Conservation (phyloP, 1,140 invertebrate species). For the Brachionus asplanchnoidis region DNA sequence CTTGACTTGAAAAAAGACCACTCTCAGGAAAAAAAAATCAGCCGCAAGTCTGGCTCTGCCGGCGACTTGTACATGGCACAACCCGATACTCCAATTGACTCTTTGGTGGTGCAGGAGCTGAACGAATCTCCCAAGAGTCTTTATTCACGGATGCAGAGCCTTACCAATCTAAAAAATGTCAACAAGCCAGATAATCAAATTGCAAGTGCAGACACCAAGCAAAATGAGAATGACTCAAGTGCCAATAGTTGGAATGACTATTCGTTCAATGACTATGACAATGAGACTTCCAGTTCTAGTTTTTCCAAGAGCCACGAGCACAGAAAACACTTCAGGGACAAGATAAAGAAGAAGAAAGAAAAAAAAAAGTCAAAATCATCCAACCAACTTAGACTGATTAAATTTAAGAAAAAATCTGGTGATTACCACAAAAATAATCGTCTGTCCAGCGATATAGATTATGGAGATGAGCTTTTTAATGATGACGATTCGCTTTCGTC, state of each 20-base stretch:
- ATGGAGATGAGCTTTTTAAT: slow-evolving; percentile 9
- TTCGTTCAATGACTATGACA: background rate
- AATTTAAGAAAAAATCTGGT: background rate
- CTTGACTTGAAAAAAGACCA: background rate
- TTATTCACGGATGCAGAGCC: slow-evolving; percentile 14
- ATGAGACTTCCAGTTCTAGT: slow-evolving; percentile 7
- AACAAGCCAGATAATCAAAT: background rate
- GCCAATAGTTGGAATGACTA: background rate
- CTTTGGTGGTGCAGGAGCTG: background rate
- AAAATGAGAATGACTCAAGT: background rate
- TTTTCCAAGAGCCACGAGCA: background rate
- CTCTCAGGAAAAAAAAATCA: background rate
- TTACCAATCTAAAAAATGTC: background rate
- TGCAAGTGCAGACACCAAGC: background rate
- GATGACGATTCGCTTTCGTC: slow-evolving; percentile 10
- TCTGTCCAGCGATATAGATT: background rate
- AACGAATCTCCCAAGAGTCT: slow-evolving; percentile 17
- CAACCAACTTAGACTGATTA: background rate
- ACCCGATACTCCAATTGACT: background rate
- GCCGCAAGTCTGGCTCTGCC: background rate
- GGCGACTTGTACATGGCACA: background rate
- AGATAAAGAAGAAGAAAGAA: background rate
- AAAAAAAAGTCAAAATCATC: slow-evolving; percentile 16
- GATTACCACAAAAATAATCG: background rate
- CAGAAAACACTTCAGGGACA: background rate